Percentiles rank a stretch among this genome's conserved stretches.
These are phyloP conservation scores for Probaryconus sp. DNA, from an alignment of 1,140 invertebrate species.

Conservation along the genomic window DNA sequence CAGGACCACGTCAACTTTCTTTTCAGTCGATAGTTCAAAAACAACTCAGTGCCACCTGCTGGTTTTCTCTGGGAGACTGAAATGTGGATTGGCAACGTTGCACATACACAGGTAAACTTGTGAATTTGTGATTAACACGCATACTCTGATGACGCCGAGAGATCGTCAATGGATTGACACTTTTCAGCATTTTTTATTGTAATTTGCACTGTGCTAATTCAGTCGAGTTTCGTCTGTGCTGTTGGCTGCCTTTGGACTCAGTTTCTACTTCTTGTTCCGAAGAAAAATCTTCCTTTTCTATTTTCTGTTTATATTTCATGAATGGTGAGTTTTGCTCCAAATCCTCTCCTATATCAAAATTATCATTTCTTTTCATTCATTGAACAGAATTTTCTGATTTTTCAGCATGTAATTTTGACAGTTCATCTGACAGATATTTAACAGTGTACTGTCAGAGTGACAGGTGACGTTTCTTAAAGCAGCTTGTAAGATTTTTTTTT, in stretches of 20 bases:
- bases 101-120: no score
- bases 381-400: neutral
- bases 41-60: no score
- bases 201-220: no score
- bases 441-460: constrained; percentile 24
- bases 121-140: no score
- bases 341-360: neutral
- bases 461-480: constrained; percentile 12
- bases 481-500: neutral
- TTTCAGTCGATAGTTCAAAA: no score
- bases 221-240: no score
- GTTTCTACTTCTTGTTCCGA: no score
- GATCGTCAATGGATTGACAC: neutral
- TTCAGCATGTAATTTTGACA: neutral
- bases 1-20: no score
- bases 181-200: neutral
- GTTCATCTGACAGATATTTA: constrained; percentile 26
- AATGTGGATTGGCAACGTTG: no score
- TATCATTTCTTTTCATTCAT: neutral
- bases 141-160: constrained; percentile 18
- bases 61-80: no score
- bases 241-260: no score
- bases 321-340: neutral
- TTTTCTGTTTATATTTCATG: constrained; percentile 8
- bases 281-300: neutral